phyloP scores from a whole-genome alignment of 1,140 invertebrate genomes.

The Drosophila serrata region DNA sequence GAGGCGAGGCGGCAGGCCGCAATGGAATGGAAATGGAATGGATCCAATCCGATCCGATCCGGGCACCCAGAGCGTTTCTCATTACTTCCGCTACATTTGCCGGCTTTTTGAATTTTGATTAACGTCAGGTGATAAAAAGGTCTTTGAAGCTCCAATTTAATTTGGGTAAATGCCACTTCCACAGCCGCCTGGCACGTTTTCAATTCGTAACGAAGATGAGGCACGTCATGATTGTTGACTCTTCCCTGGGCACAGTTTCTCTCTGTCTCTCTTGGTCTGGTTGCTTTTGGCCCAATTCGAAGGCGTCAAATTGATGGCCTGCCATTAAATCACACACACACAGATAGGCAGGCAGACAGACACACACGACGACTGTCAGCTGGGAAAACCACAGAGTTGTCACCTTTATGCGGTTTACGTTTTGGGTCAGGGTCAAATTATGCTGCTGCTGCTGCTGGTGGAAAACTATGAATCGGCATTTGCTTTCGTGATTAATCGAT shows the following conservation, averaged over 20 bases:
- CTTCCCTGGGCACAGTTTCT: neutral
- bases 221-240: constrained; percentile 33
- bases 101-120: constrained; percentile 66
- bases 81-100: constrained; percentile 66
- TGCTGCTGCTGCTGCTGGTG: constrained; percentile 17
- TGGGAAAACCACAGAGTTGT: constrained; percentile 58
- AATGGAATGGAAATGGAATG: constrained; percentile 31
- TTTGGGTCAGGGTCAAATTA: constrained; percentile 45
- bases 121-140: constrained; percentile 69
- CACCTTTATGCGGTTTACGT: constrained; percentile 31
- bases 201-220: constrained; percentile 36
- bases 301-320: constrained; percentile 63
- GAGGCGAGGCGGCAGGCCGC: constrained; percentile 14
- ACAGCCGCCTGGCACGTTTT: constrained; percentile 45
- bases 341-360: neutral
- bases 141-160: constrained; percentile 58
- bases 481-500: constrained; percentile 69
- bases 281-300: constrained; percentile 15
- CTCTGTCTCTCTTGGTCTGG: neutral
- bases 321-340: constrained; percentile 60
- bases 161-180: constrained; percentile 41
- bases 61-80: constrained; percentile 58
- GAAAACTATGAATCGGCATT: constrained; percentile 62
- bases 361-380: constrained; percentile 28
- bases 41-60: constrained; percentile 41